Percentiles rank a stretch among this genome's conserved stretches.
Evolutionary conservation across 1,140 invertebrate genomes (phyloP).

Genomic region (Lysiphlebus fabarum): DNA sequence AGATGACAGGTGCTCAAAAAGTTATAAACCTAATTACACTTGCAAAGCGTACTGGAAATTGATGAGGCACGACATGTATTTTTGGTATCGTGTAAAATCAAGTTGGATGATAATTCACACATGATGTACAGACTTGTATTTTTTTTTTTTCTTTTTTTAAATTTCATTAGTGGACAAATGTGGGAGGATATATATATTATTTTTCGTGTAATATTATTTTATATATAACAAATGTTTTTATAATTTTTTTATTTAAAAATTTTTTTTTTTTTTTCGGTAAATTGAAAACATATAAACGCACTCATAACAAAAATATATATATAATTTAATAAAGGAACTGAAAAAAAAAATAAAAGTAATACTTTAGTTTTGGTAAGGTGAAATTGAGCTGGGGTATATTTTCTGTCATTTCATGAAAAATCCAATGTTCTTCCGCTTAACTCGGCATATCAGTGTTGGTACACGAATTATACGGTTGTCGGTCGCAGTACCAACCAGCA

Average conservation of each 20-base stretch:
- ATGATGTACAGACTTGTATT: too few species aligned
- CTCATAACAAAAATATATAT: too few species aligned
- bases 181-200: not conserved
- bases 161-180: not conserved
- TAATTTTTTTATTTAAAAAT: too few species aligned
- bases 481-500: slow-evolving; percentile 34
- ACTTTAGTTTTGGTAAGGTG: not conserved
- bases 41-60: slow-evolving; percentile 20
- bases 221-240: too few species aligned
- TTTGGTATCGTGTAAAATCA: slow-evolving; percentile 18
- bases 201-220: too few species aligned
- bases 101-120: slow-evolving; percentile 1
- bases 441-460: slow-evolving; percentile 41
- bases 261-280: too few species aligned
- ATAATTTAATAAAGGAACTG: not conserved
- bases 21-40: slow-evolving; percentile 20
- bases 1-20: slow-evolving; percentile 24
- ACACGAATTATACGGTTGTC: slow-evolving; percentile 53
- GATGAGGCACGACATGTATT: slow-evolving; percentile 24
- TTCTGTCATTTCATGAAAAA: slow-evolving; percentile 10
- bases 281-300: too few species aligned
- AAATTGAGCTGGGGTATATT: slow-evolving; percentile 11
- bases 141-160: too few species aligned
- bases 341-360: not conserved
- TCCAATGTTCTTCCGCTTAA: slow-evolving; percentile 40